Percentiles rank a stretch among this genome's conserved stretches.
Conservation (phyloP, 2,888 invertebrate species). For the Rosalia funebris region DNA sequence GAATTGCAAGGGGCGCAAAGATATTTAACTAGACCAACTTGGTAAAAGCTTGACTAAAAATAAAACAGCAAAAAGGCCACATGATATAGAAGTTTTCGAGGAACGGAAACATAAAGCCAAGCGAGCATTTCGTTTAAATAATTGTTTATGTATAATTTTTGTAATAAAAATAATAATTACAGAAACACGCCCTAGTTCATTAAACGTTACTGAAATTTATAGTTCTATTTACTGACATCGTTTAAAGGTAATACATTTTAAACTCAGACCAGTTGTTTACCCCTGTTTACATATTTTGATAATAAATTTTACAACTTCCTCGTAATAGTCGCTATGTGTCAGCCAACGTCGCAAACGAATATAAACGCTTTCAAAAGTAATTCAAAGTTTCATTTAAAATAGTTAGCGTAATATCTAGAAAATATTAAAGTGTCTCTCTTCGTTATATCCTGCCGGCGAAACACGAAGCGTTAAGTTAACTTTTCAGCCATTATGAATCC, state of each 20-base stretch:
- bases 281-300: slow-evolving; percentile 17
- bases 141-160: too few relatives aligned
- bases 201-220: neutral
- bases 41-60: too few relatives aligned
- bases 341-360: slow-evolving; percentile 11
- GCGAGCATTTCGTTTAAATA: too few relatives aligned
- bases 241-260: slow-evolving; percentile 5
- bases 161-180: too few relatives aligned
- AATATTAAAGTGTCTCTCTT: slow-evolving; percentile 1
- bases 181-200: too few relatives aligned
- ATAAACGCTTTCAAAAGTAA: slow-evolving; percentile 16
- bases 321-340: slow-evolving; percentile 11
- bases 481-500: too few relatives aligned
- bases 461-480: too few relatives aligned
- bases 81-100: too few relatives aligned
- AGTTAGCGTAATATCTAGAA: slow-evolving; percentile 10
- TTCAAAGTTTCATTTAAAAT: slow-evolving; percentile 18
- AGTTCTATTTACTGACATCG: neutral
- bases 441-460: neutral
- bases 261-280: slow-evolving; percentile 1
- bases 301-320: slow-evolving; percentile 16
- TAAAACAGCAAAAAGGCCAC: too few relatives aligned
- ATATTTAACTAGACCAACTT: too few relatives aligned
- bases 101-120: too few relatives aligned
- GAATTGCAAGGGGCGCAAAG: too few relatives aligned